Conservation (phyloP, 2,888 invertebrate genomes). For the Agrotis clavis region DNA sequence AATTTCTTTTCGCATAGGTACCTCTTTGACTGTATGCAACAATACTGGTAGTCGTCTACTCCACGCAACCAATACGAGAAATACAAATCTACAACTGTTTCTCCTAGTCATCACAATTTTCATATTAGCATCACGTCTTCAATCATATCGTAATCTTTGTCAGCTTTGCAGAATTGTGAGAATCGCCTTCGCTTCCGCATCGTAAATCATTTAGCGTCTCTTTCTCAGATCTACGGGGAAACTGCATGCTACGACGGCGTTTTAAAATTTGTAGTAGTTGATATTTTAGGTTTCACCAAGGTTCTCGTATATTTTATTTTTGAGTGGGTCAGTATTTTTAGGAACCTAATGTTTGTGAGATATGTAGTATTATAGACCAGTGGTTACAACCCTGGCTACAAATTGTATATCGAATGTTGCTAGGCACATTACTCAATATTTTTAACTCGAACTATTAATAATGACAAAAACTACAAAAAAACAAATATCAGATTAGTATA, state of each 20-base stretch:
- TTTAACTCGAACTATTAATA: no score
- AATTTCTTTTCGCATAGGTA: not conserved
- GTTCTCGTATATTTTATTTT: not conserved
- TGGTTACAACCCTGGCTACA: no score
- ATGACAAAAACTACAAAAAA: no score
- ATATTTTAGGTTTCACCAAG: slow-evolving; percentile 4
- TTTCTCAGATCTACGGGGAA: slow-evolving; percentile 74
- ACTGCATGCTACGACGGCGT: slow-evolving; percentile 47
- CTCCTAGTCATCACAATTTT: slow-evolving; percentile 30
- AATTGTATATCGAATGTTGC: no score
- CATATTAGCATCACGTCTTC: slow-evolving; percentile 27
- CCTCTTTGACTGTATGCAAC: not conserved
- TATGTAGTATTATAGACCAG: no score
- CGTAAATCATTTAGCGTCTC: slow-evolving; percentile 83
- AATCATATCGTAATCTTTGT: slow-evolving; percentile 59
- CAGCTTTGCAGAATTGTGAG: slow-evolving; percentile 65
- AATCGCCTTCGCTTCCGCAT: slow-evolving; percentile 74
- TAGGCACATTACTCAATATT: no score
- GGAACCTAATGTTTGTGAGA: no score
- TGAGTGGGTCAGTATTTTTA: slow-evolving; percentile 2
- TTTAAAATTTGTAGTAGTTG: slow-evolving; percentile 34
- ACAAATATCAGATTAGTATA: no score
- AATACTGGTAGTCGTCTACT: not conserved
- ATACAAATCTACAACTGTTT: not conserved
- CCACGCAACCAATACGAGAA: not conserved